Evolutionary conservation across 2,888 invertebrate species (phyloP).

Genomic region (Labia minor): DNA sequence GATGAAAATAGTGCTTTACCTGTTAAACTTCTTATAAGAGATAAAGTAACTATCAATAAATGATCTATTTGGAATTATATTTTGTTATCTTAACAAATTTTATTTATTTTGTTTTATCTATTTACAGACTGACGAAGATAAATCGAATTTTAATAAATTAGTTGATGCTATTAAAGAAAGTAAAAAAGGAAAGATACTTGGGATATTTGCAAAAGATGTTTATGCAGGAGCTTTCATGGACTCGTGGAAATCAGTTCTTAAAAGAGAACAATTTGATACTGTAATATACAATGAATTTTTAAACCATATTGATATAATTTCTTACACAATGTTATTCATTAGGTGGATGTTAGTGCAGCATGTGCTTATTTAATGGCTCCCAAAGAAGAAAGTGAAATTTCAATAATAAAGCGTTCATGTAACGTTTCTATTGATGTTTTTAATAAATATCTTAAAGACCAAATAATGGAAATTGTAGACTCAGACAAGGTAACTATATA

Average conservation of each 20-base stretch:
- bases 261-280: slow-evolving; percentile 67
- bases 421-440: slow-evolving; percentile 90
- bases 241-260: slow-evolving; percentile 71
- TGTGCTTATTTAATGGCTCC: slow-evolving; percentile 82
- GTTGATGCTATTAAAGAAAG: slow-evolving; percentile 76
- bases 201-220: slow-evolving; percentile 86
- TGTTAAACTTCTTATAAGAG: slow-evolving; percentile 75
- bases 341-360: slow-evolving; percentile 71
- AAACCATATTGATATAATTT: neutral
- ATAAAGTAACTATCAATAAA: slow-evolving; percentile 61
- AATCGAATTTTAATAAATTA: slow-evolving; percentile 57
- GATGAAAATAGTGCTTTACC: slow-evolving; percentile 74
- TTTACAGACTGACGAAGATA: slow-evolving; percentile 75
- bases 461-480: slow-evolving; percentile 98
- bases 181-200: slow-evolving; percentile 77
- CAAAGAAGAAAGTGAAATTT: slow-evolving; percentile 88
- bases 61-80: neutral
- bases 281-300: slow-evolving; percentile 33
- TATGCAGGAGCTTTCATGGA: slow-evolving; percentile 90
- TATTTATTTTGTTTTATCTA: slow-evolving; percentile 24
- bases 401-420: slow-evolving; percentile 83
- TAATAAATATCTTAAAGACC: slow-evolving; percentile 90
- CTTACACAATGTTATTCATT: slow-evolving; percentile 14
- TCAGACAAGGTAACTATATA: slow-evolving; percentile 74
- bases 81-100: neutral